Evolutionary conservation across 1,140 invertebrate genomes (phyloP).

Genomic region (Andrena cerasifolii): DNA sequence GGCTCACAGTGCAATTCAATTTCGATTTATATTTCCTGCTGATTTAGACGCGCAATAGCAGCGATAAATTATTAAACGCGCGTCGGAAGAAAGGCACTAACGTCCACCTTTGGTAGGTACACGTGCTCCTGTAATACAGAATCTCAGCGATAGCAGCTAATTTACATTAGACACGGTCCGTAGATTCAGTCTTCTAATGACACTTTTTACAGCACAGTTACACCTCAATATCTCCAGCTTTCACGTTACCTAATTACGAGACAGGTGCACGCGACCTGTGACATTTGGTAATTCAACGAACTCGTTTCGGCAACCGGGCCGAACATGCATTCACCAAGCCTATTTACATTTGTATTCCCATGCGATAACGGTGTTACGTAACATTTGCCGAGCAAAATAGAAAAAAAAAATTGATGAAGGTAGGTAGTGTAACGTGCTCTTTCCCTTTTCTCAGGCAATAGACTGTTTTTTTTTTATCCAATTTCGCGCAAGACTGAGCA

Average conservation of each 20-base stretch:
- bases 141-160: not conserved
- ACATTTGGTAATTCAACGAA: constrained; percentile 27
- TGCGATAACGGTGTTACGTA: constrained; percentile 12
- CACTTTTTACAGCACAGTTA: not conserved
- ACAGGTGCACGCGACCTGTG: constrained; percentile 20
- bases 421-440: not conserved
- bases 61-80: constrained; percentile 26
- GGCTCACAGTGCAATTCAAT: not conserved
- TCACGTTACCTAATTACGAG: constrained; percentile 33
- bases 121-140: not conserved
- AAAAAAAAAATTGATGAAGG: not conserved
- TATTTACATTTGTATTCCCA: not conserved
- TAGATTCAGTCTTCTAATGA: not conserved
- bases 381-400: constrained; percentile 7
- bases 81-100: not conserved
- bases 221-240: not conserved
- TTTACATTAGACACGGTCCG: not conserved
- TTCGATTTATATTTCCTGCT: not conserved
- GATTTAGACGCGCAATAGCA: not conserved
- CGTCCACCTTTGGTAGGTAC: not conserved
- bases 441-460: not conserved
- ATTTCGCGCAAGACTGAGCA: not conserved
- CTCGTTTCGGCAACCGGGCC: constrained; percentile 17
- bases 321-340: not conserved
- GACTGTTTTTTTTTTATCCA: not conserved